Percentiles rank a stretch among this genome's conserved stretches.
These are phyloP conservation scores for Takifugu flavidus DNA, from an alignment of 2,113 vertebrate genomes.

Conservation along the genomic window DNA sequence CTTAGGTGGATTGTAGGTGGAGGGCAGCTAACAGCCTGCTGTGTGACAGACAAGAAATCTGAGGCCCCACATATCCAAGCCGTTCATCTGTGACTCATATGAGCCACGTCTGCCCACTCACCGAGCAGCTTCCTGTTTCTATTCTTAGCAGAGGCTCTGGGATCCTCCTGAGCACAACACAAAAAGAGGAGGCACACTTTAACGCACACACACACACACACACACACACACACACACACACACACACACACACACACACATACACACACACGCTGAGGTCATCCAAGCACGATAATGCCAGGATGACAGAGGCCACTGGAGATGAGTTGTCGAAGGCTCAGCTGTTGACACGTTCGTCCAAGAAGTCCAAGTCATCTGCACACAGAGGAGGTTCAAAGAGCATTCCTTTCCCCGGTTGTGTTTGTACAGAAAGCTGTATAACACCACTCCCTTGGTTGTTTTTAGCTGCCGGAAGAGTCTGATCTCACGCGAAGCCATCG, in stretches of 20 bases:
- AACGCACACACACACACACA: too few relatives aligned
- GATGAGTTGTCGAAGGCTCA: conserved; percentile 4
- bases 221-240: too few relatives aligned
- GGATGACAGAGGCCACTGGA: conserved; percentile 6
- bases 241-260: too few relatives aligned
- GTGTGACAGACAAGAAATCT: conserved; percentile 45
- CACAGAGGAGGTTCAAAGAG: too few relatives aligned
- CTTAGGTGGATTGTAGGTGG: not conserved
- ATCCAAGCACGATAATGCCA: conserved; percentile 19
- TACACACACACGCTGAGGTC: not conserved
- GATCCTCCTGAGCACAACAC: conserved; percentile 29
- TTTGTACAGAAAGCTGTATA: too few relatives aligned
- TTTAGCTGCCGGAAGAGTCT: too few relatives aligned
- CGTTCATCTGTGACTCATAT: conserved; percentile 61
- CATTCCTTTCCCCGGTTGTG: too few relatives aligned
- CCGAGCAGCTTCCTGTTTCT: conserved; percentile 34
- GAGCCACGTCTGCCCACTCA: conserved; percentile 19
- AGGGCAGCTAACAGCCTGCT: conserved; percentile 16
- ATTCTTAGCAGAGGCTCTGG: conserved; percentile 36
- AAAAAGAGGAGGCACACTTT: not conserved
- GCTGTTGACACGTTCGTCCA: conserved; percentile 11
- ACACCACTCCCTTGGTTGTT: too few relatives aligned
- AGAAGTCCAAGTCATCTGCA: conserved; percentile 3
- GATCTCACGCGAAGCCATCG: too few relatives aligned
- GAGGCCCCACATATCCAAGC: conserved; percentile 16